Conservation (phyloP, 64 coral and sea anemone genomes). For the Stichodactyla mertensii region DNA sequence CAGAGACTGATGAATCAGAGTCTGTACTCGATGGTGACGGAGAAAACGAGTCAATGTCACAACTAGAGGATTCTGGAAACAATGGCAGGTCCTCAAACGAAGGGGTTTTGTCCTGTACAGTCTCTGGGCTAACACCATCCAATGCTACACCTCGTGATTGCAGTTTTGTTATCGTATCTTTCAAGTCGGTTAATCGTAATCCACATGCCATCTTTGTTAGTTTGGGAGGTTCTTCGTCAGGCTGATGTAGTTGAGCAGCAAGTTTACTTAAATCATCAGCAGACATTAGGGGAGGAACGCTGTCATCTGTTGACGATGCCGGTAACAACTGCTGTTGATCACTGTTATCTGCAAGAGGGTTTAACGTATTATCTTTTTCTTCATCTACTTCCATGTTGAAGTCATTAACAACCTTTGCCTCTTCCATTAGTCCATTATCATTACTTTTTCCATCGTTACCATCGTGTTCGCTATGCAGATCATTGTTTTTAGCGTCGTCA, state of each 20-base stretch:
- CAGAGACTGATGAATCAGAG: background rate
- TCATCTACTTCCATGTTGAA: background rate
- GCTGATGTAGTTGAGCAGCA: constrained; percentile 46
- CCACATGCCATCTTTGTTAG: constrained; percentile 56
- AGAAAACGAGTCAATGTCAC: constrained; percentile 11
- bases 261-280: constrained; percentile 85
- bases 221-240: constrained; percentile 66
- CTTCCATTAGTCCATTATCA: background rate
- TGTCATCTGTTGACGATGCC: constrained; percentile 18
- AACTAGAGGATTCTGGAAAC: background rate
- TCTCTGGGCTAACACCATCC: background rate
- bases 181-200: constrained; percentile 2
- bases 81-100: constrained; percentile 13
- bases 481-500: background rate
- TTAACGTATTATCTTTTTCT: background rate
- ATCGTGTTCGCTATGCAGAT: background rate
- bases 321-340: background rate
- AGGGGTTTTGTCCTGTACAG: background rate
- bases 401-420: background rate
- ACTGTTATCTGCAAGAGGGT: background rate
- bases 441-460: background rate
- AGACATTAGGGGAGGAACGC: constrained; percentile 62
- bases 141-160: constrained; percentile 13
- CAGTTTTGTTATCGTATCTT: constrained; percentile 15
- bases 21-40: background rate